Evolutionary conservation across 2,888 invertebrate species (phyloP).

Genomic region (Punctoribates punctum): DNA sequence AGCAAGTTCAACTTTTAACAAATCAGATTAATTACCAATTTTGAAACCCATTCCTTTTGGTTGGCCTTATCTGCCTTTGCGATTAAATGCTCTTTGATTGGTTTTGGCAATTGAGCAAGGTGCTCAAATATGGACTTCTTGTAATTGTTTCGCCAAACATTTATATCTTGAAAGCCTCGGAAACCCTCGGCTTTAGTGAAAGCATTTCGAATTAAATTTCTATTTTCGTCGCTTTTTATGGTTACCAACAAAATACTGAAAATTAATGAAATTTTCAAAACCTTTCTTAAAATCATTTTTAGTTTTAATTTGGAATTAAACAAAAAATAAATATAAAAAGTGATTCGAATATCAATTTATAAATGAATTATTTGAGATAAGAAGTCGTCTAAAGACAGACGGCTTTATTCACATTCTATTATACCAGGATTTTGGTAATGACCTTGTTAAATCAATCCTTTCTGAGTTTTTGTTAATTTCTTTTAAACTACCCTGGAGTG

Average conservation of each 20-base stretch:
- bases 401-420: not conserved
- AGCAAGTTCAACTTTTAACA: not conserved
- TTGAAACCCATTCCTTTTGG: conserved; percentile 1
- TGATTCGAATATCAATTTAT: too few species aligned
- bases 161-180: not conserved
- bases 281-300: not conserved
- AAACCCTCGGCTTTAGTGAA: not conserved
- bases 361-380: too few species aligned
- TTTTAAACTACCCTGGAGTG: too few species aligned
- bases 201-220: conserved; percentile 56
- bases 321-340: too few species aligned
- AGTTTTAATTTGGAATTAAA: too few species aligned
- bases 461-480: too few species aligned
- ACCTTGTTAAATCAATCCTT: too few species aligned
- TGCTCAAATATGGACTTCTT: not conserved
- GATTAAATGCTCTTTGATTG: conserved; percentile 5
- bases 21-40: conserved; percentile 1
- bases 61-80: not conserved
- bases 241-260: not conserved
- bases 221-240: conserved; percentile 49
- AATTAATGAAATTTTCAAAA: not conserved
- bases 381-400: not conserved
- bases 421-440: too few species aligned
- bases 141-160: not conserved
- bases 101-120: not conserved